These are phyloP conservation scores for Odontomachus brunneus DNA, from an alignment of 1,140 invertebrate genomes.

Conservation along the genomic window DNA sequence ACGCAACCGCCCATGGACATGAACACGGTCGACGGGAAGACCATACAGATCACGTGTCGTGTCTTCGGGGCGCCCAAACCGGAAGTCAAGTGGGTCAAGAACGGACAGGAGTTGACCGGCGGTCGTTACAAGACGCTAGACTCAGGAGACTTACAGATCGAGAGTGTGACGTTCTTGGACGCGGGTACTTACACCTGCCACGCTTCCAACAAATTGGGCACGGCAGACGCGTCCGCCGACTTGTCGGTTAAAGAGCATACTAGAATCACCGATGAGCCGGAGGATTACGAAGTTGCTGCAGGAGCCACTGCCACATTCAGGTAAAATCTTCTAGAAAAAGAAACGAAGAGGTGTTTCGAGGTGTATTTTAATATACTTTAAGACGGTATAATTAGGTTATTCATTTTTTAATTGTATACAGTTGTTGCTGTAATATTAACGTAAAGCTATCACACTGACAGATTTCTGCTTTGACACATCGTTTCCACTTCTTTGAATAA, in stretches of 20 bases:
- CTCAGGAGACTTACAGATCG: slow-evolving; percentile 94
- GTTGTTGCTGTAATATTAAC: too few relatives aligned
- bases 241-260: slow-evolving; percentile 95
- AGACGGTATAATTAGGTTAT: neutral
- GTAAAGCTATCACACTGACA: too few relatives aligned
- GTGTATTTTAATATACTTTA: too few relatives aligned
- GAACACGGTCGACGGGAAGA: slow-evolving; percentile 93
- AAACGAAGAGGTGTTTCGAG: neutral
- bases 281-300: slow-evolving; percentile 96
- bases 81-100: slow-evolving; percentile 96
- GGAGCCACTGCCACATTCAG: slow-evolving; percentile 95
- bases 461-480: too few relatives aligned
- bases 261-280: slow-evolving; percentile 93
- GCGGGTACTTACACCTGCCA: slow-evolving; percentile 95
- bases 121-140: slow-evolving; percentile 90
- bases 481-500: too few relatives aligned
- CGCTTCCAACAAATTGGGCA: slow-evolving; percentile 97
- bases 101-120: slow-evolving; percentile 93
- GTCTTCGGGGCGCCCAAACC: slow-evolving; percentile 99
- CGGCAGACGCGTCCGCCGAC: slow-evolving; percentile 90
- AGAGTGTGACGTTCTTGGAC: slow-evolving; percentile 93
- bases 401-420: neutral
- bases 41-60: slow-evolving; percentile 93
- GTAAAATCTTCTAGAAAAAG: slow-evolving; percentile 63
- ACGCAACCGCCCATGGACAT: slow-evolving; percentile 92